Evolutionary conservation across 92 coral and sea anemone species (phyloP), one percentile per base, ranked within the genome.

Genomic region (Phenganax subtilis): DNA sequence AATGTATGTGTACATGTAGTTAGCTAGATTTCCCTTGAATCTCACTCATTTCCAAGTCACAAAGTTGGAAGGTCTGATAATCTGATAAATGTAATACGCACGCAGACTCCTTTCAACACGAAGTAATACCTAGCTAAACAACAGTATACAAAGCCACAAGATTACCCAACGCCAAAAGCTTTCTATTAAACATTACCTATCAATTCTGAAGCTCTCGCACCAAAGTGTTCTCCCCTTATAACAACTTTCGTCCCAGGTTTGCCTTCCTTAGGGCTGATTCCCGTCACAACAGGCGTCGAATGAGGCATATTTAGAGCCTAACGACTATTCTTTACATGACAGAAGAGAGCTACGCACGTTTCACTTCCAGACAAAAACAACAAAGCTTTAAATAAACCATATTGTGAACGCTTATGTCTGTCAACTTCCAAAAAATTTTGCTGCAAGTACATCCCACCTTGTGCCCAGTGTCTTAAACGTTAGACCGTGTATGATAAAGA

Each of bases 181-280:
- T 25, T 15, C 56, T 9, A 59, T 54, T 25, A 52, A 64, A 77
- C 57, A 89, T 58, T 65, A 92, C 98, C 98, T 85, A 93, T 87
- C 74, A 94, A 87, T 85, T 94, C 98, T 76, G 91, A 88, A 51
- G 87, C 88, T 86, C 89, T 87, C 28, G 90, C 84, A 9, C 98
- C 98, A 63, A 94, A 89, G 72, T 92, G 72, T 81, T 94, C 98
- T 20, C 98, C 98, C 15, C 98, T 90, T 55, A 94, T 94, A 27
- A 89, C 91, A 28, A 94, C 98, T 72, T 88, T 92, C 7, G 97
- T 91, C 55, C 98, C 98, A 31, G 98, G 98, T 37, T 93, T 97
- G 12, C 98, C 98, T 82, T 94, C 98, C 64, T 91, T 91, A 0
- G 98, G 98, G 51, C 97, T 92, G 70, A 94, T 94, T 57, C 98